phyloP scores from a whole-genome alignment of 2,888 invertebrate genomes.

The Diloba caeruleocephala region DNA sequence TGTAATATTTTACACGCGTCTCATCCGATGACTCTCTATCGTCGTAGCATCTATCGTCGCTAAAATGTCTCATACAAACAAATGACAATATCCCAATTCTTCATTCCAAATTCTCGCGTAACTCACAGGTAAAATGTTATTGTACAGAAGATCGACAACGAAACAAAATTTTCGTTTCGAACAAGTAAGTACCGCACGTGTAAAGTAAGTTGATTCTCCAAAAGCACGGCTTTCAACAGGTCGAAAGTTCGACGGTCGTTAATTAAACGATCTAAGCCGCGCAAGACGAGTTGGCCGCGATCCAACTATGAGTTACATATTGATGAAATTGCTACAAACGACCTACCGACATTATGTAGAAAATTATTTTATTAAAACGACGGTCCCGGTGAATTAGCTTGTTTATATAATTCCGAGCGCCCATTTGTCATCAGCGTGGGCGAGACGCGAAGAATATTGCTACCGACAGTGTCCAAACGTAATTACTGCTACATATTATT shows the following conservation, averaged over 20 bases:
- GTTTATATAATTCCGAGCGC: slow-evolving; percentile 67
- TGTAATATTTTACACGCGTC: slow-evolving; percentile 37
- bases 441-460: slow-evolving; percentile 58
- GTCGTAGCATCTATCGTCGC: slow-evolving; percentile 30
- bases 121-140: slow-evolving; percentile 40
- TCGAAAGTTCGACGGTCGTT: slow-evolving; percentile 87
- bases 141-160: slow-evolving; percentile 51
- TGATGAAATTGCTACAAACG: slow-evolving; percentile 84
- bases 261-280: slow-evolving; percentile 87
- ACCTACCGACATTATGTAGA: slow-evolving; percentile 68
- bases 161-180: slow-evolving; percentile 68
- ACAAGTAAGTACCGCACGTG: slow-evolving; percentile 67
- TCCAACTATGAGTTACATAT: slow-evolving; percentile 79
- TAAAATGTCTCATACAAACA: slow-evolving; percentile 31
- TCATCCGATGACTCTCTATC: slow-evolving; percentile 41
- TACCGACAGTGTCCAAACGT: slow-evolving; percentile 41
- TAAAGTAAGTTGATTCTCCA: slow-evolving; percentile 77
- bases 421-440: slow-evolving; percentile 72
- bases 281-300: slow-evolving; percentile 77
- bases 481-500: slow-evolving; percentile 57
- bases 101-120: slow-evolving; percentile 18
- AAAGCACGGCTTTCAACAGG: slow-evolving; percentile 87
- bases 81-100: slow-evolving; percentile 50
- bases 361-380: slow-evolving; percentile 72
- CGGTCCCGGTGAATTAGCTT: slow-evolving; percentile 70